Base-by-base conservation (phyloP, 2,888 invertebrate genomes). In the Eudasyphora cyanicolor region DNA sequence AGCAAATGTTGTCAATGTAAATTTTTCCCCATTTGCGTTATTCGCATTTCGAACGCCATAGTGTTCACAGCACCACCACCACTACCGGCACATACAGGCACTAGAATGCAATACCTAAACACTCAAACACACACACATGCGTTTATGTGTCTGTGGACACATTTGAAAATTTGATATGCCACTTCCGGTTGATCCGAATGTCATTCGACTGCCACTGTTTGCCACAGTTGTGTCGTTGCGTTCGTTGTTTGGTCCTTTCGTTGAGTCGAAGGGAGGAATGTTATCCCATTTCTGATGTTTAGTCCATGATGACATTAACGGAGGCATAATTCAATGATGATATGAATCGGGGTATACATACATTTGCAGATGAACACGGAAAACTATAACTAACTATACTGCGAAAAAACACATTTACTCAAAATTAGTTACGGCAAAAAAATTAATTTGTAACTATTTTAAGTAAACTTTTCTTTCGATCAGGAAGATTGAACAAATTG, bases 1-100 rank as follows among this genome's bases (percentile, higher is more conserved):
- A 79, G 76, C 67, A 78, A 78, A 73, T 81, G 81, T 73, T 78
- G 81, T 78, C 76, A 79, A 77, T 81, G 78, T 71, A 76, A 76
- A 78, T 76, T 78, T 76, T 67, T 82, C 14, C 17, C n/a, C 21
- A 57, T n/a, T 76, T 83, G 80, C 73, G 67, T 79, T 82, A n/a
- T 74, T 76, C 45, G 51, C 71, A 78, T 75, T 78, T 76, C 35
- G 62, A n/a, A n/a, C 29, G 62, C 78, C 64, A 80, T 77, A 70
- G 82, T 75, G 54, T 54, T 32, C 38, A 69, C 19, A 27, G n/a
- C n/a, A n/a, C 38, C 69, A 77, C 60, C n/a, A n/a, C n/a, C n/a
- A n/a, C n/a, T n/a, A n/a, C n/a, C n/a, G n/a, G 57, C 32, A 75
- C 32, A 54, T 24, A 29, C n/a, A n/a, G n/a, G n/a, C n/a, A n/a